Percentiles rank a stretch among this genome's conserved stretches.
phyloP scores from a whole-genome alignment of 2,797 vertebrate species.

The Eulemur albifrons region DNA sequence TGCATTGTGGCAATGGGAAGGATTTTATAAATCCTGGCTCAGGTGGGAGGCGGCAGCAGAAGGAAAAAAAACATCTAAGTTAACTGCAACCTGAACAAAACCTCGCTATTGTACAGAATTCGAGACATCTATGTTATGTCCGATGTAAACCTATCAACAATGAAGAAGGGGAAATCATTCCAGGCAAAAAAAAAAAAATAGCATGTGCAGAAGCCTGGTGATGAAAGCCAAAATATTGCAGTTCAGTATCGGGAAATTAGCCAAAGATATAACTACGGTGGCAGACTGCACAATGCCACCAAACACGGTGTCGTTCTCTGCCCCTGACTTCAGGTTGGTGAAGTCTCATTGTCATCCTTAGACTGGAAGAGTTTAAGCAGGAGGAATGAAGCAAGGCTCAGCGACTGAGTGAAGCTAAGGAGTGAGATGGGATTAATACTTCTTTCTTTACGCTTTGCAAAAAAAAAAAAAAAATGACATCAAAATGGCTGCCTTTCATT shows the following conservation, averaged over 20 bases:
- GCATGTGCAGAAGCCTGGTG: not conserved
- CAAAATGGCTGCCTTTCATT: not conserved
- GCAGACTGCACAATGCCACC: not conserved
- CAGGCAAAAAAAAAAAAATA: not conserved
- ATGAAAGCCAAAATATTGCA: not conserved
- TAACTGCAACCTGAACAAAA: conserved; percentile 30
- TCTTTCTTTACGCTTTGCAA: not conserved
- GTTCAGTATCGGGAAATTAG: not conserved
- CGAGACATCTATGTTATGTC: not conserved
- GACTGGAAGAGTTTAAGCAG: not conserved
- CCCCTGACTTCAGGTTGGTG: not conserved
- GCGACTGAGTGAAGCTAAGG: not conserved
- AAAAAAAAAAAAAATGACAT: not conserved
- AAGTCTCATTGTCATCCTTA: not conserved
- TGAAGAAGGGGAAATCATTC: conserved; percentile 14
- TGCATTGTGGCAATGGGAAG: not conserved
- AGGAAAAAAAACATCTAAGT: conserved; percentile 17
- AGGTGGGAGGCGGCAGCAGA: not conserved
- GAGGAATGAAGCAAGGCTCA: not conserved
- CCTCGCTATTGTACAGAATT: conserved; percentile 9
- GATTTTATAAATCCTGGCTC: conserved; percentile 51
- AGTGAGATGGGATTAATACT: rapidly evolving
- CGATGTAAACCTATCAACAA: conserved; percentile 46
- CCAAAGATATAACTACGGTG: not conserved
- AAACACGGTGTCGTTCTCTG: not conserved